Conservation (phyloP, 2,888 invertebrate species). For the Imbricaverruca yamaguchii region DNA sequence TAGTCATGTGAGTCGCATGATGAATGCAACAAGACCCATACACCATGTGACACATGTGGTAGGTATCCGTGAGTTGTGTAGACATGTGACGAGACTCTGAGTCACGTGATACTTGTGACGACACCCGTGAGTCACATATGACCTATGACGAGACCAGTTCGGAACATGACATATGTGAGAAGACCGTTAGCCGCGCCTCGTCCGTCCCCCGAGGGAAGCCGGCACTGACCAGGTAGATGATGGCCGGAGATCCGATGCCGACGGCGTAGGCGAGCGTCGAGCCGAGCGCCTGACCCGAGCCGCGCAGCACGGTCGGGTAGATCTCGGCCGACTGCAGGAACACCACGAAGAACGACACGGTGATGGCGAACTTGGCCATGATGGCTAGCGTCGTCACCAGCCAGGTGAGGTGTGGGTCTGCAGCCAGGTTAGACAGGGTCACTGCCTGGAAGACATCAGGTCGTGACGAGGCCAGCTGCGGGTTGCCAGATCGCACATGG, state of each 20-base stretch:
- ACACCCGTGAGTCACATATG: too few species aligned
- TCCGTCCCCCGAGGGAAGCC: background rate
- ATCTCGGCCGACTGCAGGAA: conserved; percentile 57
- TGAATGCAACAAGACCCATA: too few species aligned
- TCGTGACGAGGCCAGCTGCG: background rate
- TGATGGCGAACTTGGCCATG: conserved; percentile 39
- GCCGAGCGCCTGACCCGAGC: conserved; percentile 56
- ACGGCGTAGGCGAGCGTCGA: conserved; percentile 51
- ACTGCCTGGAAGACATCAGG: background rate
- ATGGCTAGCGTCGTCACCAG: conserved; percentile 32
- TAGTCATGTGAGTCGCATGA: too few species aligned
- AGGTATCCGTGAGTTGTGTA: too few species aligned
- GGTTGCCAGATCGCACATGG: background rate
- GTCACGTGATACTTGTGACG: too few species aligned
- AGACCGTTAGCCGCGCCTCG: too few species aligned
- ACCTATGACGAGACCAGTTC: too few species aligned
- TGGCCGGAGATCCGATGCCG: conserved; percentile 52
- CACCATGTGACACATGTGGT: too few species aligned
- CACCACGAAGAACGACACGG: conserved; percentile 51
- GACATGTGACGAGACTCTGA: too few species aligned
- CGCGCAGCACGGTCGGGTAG: conserved; percentile 58
- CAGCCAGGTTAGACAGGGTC: background rate
- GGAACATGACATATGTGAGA: too few species aligned
- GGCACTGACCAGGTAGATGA: conserved; percentile 51
- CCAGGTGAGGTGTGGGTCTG: conserved; percentile 26